phyloP scores from a whole-genome alignment of 2,113 vertebrate species.

The Upupa epops region DNA sequence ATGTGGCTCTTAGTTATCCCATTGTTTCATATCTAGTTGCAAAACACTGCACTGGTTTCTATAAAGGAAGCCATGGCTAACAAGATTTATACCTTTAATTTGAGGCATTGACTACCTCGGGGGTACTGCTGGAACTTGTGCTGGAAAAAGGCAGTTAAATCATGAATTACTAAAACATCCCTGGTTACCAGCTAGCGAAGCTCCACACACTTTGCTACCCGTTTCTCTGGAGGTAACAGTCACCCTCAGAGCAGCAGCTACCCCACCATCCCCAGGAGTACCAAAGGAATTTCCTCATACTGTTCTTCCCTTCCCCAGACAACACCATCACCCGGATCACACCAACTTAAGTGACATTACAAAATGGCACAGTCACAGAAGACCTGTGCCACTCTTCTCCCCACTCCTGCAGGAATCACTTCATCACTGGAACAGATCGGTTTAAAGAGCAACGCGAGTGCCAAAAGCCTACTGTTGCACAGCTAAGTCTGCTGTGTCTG shows the following conservation, averaged over 20 bases:
- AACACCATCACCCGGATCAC: background rate
- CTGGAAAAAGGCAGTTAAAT: background rate
- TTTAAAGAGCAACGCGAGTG: slow-evolving; percentile 17
- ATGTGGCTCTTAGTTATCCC: background rate
- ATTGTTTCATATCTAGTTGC: background rate
- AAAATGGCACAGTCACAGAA: background rate
- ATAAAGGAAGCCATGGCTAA: background rate
- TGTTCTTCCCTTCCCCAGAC: background rate
- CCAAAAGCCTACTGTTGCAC: background rate
- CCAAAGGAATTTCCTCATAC: background rate
- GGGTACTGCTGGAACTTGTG: background rate
- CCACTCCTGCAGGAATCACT: background rate
- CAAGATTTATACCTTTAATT: background rate
- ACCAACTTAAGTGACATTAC: background rate
- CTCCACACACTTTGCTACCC: background rate
- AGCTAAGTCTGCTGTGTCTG: background rate
- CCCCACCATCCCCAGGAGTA: background rate
- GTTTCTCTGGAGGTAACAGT: background rate
- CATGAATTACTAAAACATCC: background rate
- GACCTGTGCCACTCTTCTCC: background rate
- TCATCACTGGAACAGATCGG: background rate
- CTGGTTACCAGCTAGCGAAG: background rate
- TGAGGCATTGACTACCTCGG: background rate
- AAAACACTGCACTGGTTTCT: background rate
- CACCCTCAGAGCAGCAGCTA: background rate